phyloP scores from a whole-genome alignment of 2,888 invertebrate genomes.

The Eristalis tenax region DNA sequence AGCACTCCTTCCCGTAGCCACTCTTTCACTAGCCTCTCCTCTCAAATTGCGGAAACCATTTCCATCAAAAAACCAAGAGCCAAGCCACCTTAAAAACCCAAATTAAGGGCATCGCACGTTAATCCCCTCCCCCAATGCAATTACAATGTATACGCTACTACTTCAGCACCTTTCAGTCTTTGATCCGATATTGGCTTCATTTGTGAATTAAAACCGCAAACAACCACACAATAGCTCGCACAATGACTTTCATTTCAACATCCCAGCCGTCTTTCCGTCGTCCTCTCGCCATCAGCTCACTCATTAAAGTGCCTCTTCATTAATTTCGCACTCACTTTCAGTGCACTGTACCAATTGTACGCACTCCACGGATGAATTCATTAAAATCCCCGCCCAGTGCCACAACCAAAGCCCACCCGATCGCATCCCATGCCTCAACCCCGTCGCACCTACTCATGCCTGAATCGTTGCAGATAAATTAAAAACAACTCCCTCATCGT shows the following conservation, averaged over 20 bases:
- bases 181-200: neutral
- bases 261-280: neutral
- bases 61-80: neutral
- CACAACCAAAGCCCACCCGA: neutral
- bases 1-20: no score
- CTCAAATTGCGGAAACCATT: neutral
- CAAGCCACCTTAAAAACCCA: neutral
- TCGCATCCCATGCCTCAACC: neutral
- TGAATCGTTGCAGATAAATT: slow-evolving; percentile 21
- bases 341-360: slow-evolving; percentile 17
- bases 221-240: neutral
- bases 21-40: no score
- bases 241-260: neutral
- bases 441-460: neutral
- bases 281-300: neutral
- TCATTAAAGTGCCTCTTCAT: slow-evolving; percentile 59
- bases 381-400: neutral
- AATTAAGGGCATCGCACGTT: neutral
- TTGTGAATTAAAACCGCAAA: neutral
- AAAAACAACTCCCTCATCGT: slow-evolving; percentile 12
- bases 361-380: slow-evolving; percentile 27
- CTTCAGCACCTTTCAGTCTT: neutral
- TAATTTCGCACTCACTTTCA: slow-evolving; percentile 58
- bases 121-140: neutral
- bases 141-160: neutral